phyloP scores from a whole-genome alignment of 2,797 vertebrate genomes.

The Rhinichthys osculus region DNA sequence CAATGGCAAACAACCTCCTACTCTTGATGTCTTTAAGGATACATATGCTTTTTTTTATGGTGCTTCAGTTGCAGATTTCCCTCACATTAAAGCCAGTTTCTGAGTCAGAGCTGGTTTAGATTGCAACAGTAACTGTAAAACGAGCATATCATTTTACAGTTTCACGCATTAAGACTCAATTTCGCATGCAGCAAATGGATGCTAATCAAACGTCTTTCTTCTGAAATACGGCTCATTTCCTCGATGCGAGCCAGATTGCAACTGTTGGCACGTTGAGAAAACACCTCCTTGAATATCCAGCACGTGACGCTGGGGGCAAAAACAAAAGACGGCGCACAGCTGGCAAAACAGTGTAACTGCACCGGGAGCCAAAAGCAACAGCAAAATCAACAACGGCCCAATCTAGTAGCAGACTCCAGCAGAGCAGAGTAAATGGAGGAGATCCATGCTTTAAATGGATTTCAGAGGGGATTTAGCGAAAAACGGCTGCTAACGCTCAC shows the following conservation, averaged over 20 bases:
- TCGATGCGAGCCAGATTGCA: conserved; percentile 16
- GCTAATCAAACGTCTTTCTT: conserved; percentile 42
- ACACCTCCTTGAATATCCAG: conserved; percentile 43
- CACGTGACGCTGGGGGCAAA: conserved; percentile 41
- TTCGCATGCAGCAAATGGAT: conserved; percentile 30
- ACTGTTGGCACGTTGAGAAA: conserved; percentile 44
- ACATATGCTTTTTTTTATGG: not conserved
- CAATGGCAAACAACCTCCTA: not conserved
- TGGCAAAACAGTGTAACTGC: conserved; percentile 51
- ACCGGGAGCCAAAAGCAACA: conserved; percentile 48
- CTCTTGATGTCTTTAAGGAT: not conserved
- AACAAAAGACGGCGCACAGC: conserved; percentile 53
- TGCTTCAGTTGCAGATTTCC: not conserved
- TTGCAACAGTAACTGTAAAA: conserved; percentile 17
- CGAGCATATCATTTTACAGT: conserved; percentile 40
- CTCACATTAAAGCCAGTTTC: conserved; percentile 14
- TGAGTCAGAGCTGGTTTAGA: not conserved
- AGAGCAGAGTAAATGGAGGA: conserved; percentile 44
- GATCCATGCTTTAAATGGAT: conserved; percentile 35
- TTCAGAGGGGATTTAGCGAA: conserved; percentile 21
- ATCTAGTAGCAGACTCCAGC: conserved; percentile 52
- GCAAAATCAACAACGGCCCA: conserved; percentile 41
- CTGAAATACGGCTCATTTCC: conserved; percentile 45
- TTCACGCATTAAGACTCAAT: conserved; percentile 26
- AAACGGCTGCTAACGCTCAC: conserved; percentile 7